Percentiles rank a stretch among this genome's conserved stretches.
These are phyloP conservation scores for Phylloscopus whistleri DNA, from an alignment of 2,113 vertebrate species.

Conservation along the genomic window DNA sequence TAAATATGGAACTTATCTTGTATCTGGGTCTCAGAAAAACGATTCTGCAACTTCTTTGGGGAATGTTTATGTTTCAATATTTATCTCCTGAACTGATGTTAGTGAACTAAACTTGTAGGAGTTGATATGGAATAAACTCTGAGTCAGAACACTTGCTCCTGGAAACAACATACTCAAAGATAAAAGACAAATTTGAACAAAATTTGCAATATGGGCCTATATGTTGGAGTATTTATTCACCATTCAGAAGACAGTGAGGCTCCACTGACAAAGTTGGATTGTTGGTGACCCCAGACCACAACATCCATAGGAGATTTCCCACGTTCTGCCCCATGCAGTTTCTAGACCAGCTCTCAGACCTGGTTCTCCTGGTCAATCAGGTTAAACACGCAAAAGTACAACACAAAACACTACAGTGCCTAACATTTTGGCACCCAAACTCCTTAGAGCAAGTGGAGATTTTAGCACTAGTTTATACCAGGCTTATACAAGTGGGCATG, in stretches of 20 bases:
- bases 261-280: not conserved
- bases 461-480: not conserved
- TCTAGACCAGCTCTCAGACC: not conserved
- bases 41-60: not conserved
- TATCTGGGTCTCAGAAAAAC: not conserved
- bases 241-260: not conserved
- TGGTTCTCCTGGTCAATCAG: not conserved
- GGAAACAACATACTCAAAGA: not conserved
- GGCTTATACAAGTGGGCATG: not conserved
- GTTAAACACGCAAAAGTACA: not conserved
- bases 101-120: not conserved
- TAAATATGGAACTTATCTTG: not conserved
- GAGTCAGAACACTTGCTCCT: not conserved
- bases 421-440: not conserved
- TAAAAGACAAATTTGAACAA: not conserved
- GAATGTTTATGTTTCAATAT: not conserved
- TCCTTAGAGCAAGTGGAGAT: not conserved
- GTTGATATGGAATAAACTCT: not conserved
- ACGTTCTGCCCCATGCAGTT: not conserved
- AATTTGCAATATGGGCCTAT: not conserved
- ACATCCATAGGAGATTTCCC: not conserved
- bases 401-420: fast-evolving
- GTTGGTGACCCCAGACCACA: not conserved
- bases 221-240: not conserved
- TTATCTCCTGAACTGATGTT: not conserved